Evolutionary conservation across 2,113 vertebrate species (phyloP).

Genomic region (Thamnophis sirtalis): DNA sequence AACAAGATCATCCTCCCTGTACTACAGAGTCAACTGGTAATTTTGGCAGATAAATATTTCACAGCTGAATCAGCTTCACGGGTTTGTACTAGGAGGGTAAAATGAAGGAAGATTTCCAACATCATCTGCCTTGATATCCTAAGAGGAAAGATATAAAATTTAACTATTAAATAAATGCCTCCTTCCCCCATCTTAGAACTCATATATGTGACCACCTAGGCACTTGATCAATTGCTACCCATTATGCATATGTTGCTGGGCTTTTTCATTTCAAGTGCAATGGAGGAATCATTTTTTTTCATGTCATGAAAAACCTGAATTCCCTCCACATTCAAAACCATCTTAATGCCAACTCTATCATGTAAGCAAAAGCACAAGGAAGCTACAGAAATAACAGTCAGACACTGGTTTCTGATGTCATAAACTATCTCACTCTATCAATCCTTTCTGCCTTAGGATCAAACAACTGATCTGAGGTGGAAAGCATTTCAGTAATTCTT

Average conservation of each 20-base stretch:
- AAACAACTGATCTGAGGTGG: neutral
- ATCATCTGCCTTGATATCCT: neutral
- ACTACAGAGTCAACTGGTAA: neutral
- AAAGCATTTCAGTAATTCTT: neutral
- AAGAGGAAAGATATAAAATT: neutral
- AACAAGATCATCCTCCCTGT: neutral
- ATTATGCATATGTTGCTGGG: neutral
- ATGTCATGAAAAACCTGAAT: neutral
- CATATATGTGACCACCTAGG: neutral
- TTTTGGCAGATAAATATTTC: neutral
- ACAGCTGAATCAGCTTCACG: neutral
- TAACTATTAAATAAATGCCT: neutral
- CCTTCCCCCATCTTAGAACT: neutral
- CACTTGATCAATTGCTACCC: neutral
- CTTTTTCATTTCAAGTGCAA: neutral
- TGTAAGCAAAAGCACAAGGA: neutral
- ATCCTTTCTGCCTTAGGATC: neutral
- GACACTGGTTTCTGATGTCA: neutral
- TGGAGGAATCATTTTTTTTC: neutral
- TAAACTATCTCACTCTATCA: neutral
- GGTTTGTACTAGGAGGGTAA: neutral
- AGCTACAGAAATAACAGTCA: neutral
- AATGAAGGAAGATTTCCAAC: neutral
- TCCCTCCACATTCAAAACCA: neutral
- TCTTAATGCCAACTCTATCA: neutral